phyloP scores from a whole-genome alignment of 2,113 vertebrate genomes.

The Vulpes ferrilata region DNA sequence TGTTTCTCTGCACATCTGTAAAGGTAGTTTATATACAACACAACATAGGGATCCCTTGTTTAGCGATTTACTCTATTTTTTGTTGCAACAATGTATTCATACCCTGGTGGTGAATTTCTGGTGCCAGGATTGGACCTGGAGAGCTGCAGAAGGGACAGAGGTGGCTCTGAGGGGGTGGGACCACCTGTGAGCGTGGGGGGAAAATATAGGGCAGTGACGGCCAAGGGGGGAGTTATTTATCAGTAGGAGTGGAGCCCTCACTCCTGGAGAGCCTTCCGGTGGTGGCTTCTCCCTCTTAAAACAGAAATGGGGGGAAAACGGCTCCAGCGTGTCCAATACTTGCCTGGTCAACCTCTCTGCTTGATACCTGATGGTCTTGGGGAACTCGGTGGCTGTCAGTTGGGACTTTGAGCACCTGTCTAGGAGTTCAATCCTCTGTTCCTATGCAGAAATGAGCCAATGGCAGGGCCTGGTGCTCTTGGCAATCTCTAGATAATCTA shows the following conservation, averaged over 20 bases:
- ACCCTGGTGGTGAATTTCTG: constrained; percentile 52
- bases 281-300: constrained; percentile 94
- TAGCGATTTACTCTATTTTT: neutral
- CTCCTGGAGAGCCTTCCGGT: constrained; percentile 79
- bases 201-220: constrained; percentile 80
- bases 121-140: constrained; percentile 63
- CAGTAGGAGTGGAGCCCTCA: constrained; percentile 87
- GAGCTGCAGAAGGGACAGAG: constrained; percentile 67
- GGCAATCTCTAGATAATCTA: constrained; percentile 92
- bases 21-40: neutral
- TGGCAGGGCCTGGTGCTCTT: constrained; percentile 91
- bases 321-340: constrained; percentile 95
- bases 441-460: constrained; percentile 94
- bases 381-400: constrained; percentile 91
- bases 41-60: neutral
- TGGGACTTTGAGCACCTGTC: constrained; percentile 94
- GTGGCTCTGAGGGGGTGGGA: constrained; percentile 62
- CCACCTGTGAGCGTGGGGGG: constrained; percentile 88
- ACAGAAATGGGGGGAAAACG: constrained; percentile 93
- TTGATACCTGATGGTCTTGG: constrained; percentile 93
- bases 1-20: neutral
- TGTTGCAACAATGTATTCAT: neutral
- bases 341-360: constrained; percentile 94
- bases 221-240: constrained; percentile 87
- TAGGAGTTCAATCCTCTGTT: constrained; percentile 92